A percentile compares a stretch with the other conserved stretches of the same genome.
These are phyloP conservation scores for Penaeus vannamei DNA, from an alignment of 1,140 invertebrate genomes.

Conservation along the genomic window DNA sequence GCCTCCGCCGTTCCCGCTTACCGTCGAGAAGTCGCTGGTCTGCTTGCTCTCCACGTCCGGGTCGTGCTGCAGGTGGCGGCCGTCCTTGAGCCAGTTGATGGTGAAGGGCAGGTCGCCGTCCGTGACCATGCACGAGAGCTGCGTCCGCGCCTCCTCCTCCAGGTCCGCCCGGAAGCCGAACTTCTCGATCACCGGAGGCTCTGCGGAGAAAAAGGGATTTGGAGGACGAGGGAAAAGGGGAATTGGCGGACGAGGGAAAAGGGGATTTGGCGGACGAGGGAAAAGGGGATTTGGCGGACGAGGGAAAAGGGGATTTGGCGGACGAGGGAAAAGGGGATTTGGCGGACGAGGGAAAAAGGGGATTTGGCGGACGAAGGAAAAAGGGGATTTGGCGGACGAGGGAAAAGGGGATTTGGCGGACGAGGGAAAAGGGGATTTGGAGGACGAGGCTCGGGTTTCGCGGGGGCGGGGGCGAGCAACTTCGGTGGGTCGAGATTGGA, in stretches of 20 bases:
- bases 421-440: neutral
- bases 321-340: neutral
- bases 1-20: conserved; percentile 2
- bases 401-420: neutral
- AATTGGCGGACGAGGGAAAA: too few relatives aligned
- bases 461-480: too few relatives aligned
- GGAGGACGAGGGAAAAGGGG: too few relatives aligned
- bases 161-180: conserved; percentile 68
- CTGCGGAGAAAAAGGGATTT: conserved; percentile 58
- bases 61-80: conserved; percentile 69
- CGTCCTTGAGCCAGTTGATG: conserved; percentile 75
- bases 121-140: conserved; percentile 71
- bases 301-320: neutral
- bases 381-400: neutral
- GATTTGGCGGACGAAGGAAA: too few relatives aligned
- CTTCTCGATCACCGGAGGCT: conserved; percentile 69
- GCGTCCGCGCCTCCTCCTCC: conserved; percentile 69
- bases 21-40: conserved; percentile 63
- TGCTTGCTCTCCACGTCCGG: conserved; percentile 63
- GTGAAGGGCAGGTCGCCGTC: conserved; percentile 72
- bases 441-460: too few relatives aligned
- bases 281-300: neutral
- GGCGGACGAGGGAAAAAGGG: neutral
- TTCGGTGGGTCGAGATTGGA: too few relatives aligned
- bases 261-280: neutral